These are phyloP conservation scores for Ophthalmotilapia sp. DNA, from an alignment of 2,113 vertebrate species.

Conservation along the genomic window DNA sequence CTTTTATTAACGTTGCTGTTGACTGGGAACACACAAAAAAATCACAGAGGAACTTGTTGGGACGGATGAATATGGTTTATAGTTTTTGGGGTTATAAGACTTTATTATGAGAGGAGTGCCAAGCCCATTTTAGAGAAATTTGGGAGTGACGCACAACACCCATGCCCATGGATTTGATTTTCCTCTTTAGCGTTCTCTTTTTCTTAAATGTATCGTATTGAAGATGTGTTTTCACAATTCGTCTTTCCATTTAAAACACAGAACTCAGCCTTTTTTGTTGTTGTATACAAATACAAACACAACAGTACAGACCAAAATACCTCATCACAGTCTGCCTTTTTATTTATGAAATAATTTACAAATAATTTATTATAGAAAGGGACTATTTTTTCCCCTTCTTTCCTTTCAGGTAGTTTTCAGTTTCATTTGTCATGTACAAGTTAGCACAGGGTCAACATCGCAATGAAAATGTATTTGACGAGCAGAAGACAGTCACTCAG, in stretches of 20 bases:
- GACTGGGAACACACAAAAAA: background rate
- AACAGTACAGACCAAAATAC: background rate
- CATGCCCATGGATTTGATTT: background rate
- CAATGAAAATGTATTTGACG: too few species aligned
- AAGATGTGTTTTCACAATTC: background rate
- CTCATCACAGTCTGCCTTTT: background rate
- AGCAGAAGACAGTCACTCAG: too few species aligned
- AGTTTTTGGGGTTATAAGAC: background rate
- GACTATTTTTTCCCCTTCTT: background rate
- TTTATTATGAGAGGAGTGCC: background rate
- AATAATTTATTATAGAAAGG: background rate
- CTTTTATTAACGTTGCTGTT: background rate
- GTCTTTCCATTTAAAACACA: background rate
- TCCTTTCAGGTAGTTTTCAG: background rate
- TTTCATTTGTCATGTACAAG: too few species aligned
- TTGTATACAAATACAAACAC: background rate
- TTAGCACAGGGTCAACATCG: too few species aligned
- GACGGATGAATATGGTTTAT: background rate
- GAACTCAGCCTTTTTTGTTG: background rate
- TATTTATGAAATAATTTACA: background rate
- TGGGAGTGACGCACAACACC: background rate
- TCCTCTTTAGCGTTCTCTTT: background rate
- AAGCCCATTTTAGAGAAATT: background rate
- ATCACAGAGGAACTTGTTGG: background rate
- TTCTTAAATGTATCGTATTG: background rate